Conservation (phyloP, 2,113 vertebrate species). For the Odobenus rosmarus region DNA sequence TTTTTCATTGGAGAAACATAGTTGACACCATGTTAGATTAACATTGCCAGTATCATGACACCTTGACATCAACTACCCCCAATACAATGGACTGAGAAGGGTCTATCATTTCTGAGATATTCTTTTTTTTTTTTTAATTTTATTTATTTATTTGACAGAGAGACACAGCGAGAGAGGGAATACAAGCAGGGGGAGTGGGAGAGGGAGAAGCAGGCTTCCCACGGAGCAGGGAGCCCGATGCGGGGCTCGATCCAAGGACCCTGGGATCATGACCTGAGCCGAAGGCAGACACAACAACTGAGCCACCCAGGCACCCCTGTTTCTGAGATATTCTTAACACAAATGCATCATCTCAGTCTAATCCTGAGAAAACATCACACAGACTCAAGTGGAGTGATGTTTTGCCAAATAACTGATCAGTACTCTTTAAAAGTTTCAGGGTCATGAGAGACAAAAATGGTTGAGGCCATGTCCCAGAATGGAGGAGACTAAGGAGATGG, state of each 20-base stretch:
- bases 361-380: not conserved
- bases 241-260: no score
- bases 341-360: not conserved
- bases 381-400: not conserved
- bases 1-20: not conserved
- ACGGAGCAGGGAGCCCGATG: no score
- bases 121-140: not conserved
- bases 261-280: no score
- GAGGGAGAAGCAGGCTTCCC: no score
- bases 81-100: not conserved
- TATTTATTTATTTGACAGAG: no score
- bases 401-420: not conserved
- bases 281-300: no score
- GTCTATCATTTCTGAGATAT: not conserved
- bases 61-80: not conserved
- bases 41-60: not conserved
- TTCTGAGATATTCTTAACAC: not conserved
- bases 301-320: not conserved
- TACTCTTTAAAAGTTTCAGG: not conserved
- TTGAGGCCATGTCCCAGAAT: not conserved
- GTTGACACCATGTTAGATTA: not conserved
- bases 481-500: not conserved
- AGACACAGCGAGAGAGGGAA: no score
- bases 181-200: no score
- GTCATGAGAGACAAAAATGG: not conserved